A percentile compares a stretch with the other conserved stretches of the same genome.
Conservation (phyloP, 2,888 invertebrate genomes). For the Trilocha varians region DNA sequence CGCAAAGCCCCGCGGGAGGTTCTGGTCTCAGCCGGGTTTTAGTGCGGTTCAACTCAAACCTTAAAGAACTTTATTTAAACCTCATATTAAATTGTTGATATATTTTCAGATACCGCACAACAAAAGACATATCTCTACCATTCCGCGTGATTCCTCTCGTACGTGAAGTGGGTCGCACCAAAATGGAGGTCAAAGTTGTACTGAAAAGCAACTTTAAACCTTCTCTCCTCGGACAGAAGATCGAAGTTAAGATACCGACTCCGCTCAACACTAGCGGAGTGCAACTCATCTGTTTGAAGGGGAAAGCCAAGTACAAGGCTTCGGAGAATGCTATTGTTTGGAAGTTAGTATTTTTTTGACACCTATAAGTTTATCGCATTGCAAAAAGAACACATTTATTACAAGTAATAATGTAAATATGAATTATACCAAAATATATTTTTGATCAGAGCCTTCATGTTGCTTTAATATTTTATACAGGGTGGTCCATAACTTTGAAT, state of each 20-base stretch:
- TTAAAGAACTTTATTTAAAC: no score
- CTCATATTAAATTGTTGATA: no score
- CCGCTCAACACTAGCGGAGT: constrained; percentile 99
- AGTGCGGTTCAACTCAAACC: no score
- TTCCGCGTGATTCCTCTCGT: constrained; percentile 99
- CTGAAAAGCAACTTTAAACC: constrained; percentile 99
- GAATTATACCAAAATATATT: not conserved
- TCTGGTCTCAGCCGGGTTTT: no score
- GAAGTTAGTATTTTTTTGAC: constrained; percentile 79
- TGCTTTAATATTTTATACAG: no score
- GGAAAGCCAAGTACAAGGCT: constrained; percentile 99
- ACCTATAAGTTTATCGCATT: not conserved
- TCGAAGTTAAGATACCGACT: constrained; percentile 99
- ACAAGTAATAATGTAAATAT: not conserved
- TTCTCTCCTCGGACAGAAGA: constrained; percentile 97
- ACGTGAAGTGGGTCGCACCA: constrained; percentile 97
- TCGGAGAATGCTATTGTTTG: constrained; percentile 99
- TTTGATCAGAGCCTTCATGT: not conserved
- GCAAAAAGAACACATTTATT: not conserved
- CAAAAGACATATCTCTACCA: constrained; percentile 99
- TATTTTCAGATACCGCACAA: constrained; percentile 90
- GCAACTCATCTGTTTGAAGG: constrained; percentile 98
- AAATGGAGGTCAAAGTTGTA: constrained; percentile 99
- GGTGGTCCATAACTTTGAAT: no score
- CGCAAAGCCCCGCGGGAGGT: no score